These are phyloP conservation scores for Apostichopus japonicus DNA, from an alignment of 35 echinoderm and acorn worm genomes.

Conservation along the genomic window DNA sequence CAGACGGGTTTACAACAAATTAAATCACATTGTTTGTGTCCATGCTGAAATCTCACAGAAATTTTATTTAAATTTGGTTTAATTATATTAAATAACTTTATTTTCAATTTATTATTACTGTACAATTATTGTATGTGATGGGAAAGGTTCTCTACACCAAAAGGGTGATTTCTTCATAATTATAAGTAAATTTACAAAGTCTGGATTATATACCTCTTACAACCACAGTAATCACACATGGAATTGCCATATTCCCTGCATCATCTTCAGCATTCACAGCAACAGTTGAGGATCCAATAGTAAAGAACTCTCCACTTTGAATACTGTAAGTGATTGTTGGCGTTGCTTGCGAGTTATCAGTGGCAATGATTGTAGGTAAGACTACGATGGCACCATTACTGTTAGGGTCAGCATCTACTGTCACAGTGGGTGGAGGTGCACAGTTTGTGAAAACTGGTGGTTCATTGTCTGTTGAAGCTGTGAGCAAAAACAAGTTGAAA, in stretches of 20 bases:
- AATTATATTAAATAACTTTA: background rate
- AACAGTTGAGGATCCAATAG: constrained; percentile 11
- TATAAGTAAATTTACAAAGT: too few species aligned
- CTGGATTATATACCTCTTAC: constrained; percentile 2
- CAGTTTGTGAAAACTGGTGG: constrained; percentile 43
- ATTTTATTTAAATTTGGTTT: too few species aligned
- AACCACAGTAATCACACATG: constrained; percentile 19
- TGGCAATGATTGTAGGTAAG: constrained; percentile 22
- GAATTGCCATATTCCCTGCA: background rate
- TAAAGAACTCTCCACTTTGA: background rate
- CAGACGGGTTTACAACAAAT: too few species aligned
- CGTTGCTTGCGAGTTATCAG: constrained; percentile 32
- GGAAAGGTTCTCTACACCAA: too few species aligned
- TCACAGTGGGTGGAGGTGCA: background rate
- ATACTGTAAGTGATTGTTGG: background rate
- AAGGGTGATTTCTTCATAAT: too few species aligned
- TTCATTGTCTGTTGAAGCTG: background rate
- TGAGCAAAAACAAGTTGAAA: background rate
- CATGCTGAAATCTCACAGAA: too few species aligned
- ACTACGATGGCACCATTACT: constrained; percentile 31
- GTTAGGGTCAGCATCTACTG: background rate
- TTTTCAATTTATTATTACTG: too few species aligned
- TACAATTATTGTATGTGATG: too few species aligned
- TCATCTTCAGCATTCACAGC: constrained; percentile 14
- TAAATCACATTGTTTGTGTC: too few species aligned